phyloP scores from a whole-genome alignment of 2,797 vertebrate genomes.

The Sphaeramia orbicularis region DNA sequence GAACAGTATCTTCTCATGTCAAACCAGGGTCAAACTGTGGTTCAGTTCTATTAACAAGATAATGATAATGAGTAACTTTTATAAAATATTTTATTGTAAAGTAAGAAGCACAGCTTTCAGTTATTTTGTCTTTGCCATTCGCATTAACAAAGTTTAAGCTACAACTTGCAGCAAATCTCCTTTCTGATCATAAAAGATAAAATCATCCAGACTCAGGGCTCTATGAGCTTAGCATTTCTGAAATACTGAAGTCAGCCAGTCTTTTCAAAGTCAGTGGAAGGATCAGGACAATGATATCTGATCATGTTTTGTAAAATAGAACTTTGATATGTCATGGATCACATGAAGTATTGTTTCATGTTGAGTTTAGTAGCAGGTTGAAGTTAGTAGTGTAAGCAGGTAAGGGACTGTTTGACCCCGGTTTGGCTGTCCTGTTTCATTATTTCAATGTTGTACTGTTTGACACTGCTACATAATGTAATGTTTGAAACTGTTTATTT shows the following conservation, averaged over 20 bases:
- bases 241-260: neutral
- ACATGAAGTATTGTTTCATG: neutral
- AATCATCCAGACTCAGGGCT: neutral
- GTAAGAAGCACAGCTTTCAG: no score
- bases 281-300: neutral
- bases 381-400: neutral
- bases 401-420: conserved; percentile 63
- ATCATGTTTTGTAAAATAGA: neutral
- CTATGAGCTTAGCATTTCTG: neutral
- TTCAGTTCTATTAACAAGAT: neutral
- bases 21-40: conserved; percentile 70
- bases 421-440: conserved; percentile 54
- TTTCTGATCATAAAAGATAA: neutral
- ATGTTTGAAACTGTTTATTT: conserved; percentile 3
- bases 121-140: no score
- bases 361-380: neutral
- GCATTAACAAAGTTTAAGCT: no score
- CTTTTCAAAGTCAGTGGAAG: neutral
- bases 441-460: conserved; percentile 40
- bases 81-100: no score
- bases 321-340: conserved; percentile 27
- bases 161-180: no score
- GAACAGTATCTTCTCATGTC: conserved; percentile 22
- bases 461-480: conserved; percentile 7
- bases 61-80: no score